phyloP scores from a whole-genome alignment of 2,113 vertebrate genomes.

The Rhineura floridana region DNA sequence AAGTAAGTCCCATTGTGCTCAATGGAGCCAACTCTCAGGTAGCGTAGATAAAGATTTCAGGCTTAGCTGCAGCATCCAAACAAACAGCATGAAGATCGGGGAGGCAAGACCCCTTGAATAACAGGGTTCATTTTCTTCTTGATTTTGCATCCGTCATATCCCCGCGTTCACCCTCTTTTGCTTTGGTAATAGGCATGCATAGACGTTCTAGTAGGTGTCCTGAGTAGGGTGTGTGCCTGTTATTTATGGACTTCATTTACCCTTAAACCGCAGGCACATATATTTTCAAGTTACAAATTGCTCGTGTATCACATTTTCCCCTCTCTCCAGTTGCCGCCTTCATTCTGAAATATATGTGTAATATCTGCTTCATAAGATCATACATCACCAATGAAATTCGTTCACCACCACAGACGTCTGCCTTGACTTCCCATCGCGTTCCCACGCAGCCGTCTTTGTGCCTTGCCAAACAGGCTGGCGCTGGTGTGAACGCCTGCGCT shows the following conservation, averaged over 20 bases:
- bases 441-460: neutral
- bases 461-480: neutral
- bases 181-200: neutral
- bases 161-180: neutral
- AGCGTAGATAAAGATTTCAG: neutral
- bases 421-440: neutral
- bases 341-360: constrained; percentile 49
- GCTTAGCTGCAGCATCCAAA: neutral
- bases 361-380: constrained; percentile 45
- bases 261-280: constrained; percentile 65
- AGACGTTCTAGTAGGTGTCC: neutral
- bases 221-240: constrained; percentile 31
- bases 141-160: neutral
- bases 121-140: neutral
- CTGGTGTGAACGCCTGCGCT: too few species aligned
- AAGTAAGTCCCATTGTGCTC: neutral
- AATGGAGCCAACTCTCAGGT: neutral
- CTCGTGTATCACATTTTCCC: constrained; percentile 50
- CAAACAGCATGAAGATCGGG: neutral
- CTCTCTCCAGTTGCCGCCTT: constrained; percentile 43
- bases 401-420: neutral
- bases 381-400: constrained; percentile 35
- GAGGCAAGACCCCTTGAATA: neutral
- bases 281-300: constrained; percentile 69
- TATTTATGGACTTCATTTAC: constrained; percentile 69